These are phyloP conservation scores for Eupsittula cactorum DNA, from an alignment of 2,113 vertebrate genomes.

Conservation along the genomic window DNA sequence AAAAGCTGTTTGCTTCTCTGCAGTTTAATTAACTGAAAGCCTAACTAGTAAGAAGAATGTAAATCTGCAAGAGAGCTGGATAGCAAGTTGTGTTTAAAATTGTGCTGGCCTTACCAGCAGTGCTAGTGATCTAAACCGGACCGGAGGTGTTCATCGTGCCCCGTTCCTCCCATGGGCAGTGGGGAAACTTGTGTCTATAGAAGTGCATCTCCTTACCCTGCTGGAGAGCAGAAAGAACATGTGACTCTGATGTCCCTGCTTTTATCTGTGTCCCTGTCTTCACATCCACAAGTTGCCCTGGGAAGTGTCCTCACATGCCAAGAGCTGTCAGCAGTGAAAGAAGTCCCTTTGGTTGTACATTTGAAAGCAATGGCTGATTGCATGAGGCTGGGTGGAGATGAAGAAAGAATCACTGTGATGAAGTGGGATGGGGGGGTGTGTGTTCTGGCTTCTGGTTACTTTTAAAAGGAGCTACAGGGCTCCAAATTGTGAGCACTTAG, in stretches of 20 bases:
- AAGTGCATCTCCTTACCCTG: not conserved
- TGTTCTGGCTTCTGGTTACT: not conserved
- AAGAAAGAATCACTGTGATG: not conserved
- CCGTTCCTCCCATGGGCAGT: not conserved
- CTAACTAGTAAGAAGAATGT: not conserved
- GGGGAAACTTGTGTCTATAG: not conserved
- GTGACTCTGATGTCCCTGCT: not conserved
- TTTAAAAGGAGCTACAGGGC: not conserved
- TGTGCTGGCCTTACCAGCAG: not conserved
- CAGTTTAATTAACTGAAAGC: not conserved
- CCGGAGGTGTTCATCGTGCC: not conserved
- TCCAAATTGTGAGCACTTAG: not conserved
- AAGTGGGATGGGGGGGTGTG: not conserved
- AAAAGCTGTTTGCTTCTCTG: not conserved
- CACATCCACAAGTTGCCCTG: not conserved
- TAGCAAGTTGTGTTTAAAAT: not conserved
- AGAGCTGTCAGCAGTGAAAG: not conserved
- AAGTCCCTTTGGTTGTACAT: not conserved
- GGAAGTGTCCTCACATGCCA: accelerated
- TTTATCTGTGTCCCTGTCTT: not conserved
- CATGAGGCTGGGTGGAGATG: not conserved
- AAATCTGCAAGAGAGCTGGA: not conserved
- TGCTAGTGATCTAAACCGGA: not conserved
- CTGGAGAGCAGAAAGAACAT: not conserved
- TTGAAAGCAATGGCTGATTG: not conserved